phyloP scores from a whole-genome alignment of 2,888 invertebrate species.

The Neuroscelio doddi region DNA sequence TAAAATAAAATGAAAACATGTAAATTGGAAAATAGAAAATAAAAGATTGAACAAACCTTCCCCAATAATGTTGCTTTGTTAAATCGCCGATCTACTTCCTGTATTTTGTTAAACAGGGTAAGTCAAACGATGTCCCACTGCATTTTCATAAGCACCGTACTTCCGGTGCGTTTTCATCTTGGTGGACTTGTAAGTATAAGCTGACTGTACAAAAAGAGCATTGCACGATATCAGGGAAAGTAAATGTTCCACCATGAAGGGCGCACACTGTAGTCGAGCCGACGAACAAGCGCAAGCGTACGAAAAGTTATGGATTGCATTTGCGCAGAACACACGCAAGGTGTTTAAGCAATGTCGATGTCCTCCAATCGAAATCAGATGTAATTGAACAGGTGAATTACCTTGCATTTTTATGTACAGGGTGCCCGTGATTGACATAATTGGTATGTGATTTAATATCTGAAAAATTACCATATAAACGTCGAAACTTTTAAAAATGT shows the following conservation, averaged over 20 bases:
- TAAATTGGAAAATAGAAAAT: background rate
- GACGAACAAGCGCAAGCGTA: slow-evolving; percentile 41
- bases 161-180: slow-evolving; percentile 44
- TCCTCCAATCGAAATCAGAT: slow-evolving; percentile 28
- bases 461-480: no score
- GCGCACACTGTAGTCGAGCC: slow-evolving; percentile 26
- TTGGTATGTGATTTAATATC: no score
- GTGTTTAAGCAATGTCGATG: slow-evolving; percentile 32
- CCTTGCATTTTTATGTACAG: background rate
- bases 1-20: no score
- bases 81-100: slow-evolving; percentile 14
- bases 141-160: slow-evolving; percentile 26
- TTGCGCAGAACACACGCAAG: slow-evolving; percentile 24
- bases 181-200: slow-evolving; percentile 13
- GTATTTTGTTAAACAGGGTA: slow-evolving; percentile 13
- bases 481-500: no score
- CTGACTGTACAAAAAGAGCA: slow-evolving; percentile 15
- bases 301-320: slow-evolving; percentile 42
- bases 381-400: slow-evolving; percentile 25
- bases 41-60: slow-evolving; percentile 37
- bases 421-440: background rate
- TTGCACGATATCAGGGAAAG: slow-evolving; percentile 35
- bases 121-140: slow-evolving; percentile 15
- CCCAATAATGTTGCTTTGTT: slow-evolving; percentile 14
- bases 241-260: slow-evolving; percentile 36